phyloP scores from a whole-genome alignment of 2,113 vertebrate genomes.

The Triplophysa tibetana region DNA sequence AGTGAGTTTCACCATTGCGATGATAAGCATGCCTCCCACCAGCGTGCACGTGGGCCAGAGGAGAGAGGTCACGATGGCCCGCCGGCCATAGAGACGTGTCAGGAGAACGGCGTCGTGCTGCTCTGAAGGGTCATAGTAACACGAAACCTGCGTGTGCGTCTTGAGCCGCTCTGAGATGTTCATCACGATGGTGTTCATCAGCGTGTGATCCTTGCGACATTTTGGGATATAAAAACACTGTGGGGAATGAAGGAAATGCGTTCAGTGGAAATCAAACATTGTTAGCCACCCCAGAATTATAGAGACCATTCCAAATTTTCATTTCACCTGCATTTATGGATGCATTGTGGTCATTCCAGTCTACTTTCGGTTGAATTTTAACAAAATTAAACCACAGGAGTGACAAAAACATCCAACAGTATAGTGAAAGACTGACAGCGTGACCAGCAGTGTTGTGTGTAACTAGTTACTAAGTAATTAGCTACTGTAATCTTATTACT shows the following conservation, averaged over 20 bases:
- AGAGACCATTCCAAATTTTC: no score
- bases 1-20: constrained; percentile 93
- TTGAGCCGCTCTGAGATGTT: constrained; percentile 87
- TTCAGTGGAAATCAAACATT: neutral
- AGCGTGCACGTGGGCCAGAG: constrained; percentile 92
- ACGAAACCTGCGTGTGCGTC: constrained; percentile 82
- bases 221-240: constrained; percentile 93
- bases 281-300: no score
- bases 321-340: no score
- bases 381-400: no score
- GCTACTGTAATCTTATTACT: no score
- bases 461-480: no score
- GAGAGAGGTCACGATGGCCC: constrained; percentile 84
- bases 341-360: no score
- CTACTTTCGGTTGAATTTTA: no score
- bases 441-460: no score
- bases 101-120: constrained; percentile 82
- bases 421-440: no score
- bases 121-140: constrained; percentile 83
- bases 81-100: constrained; percentile 85
- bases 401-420: no score
- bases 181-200: constrained; percentile 77
- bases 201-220: constrained; percentile 84
- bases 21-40: constrained; percentile 82
- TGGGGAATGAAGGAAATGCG: neutral